Evolutionary conservation across 2,888 invertebrate species (phyloP), one percentile per base, ranked within the genome.

Genomic region (Lithophane semibrunnea): DNA sequence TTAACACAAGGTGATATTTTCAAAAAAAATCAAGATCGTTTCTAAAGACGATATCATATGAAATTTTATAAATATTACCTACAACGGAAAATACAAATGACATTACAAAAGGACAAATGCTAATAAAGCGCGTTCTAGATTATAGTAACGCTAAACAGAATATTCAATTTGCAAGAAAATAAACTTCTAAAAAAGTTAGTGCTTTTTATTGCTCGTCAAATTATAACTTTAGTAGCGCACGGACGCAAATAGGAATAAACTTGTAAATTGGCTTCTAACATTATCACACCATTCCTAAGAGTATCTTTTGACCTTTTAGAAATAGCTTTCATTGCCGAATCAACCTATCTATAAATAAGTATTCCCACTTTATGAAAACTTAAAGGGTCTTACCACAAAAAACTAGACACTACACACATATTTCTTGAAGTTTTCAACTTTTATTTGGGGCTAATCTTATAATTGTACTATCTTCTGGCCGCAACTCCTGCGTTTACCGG

Each of bases 101-200:
- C 13, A 9, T 16, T 24, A 16, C 24, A 42, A 61, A 61, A 52
- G 52, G 5, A 49, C 49, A 24, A 52, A 42, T 24, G 8, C 12
- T 44, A 49, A 61, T 61, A 60, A 61, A 29, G 2, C 52, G 16
- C 24, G 24, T 29, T 77, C 52, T 52, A 16, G 8, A 21, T 37
- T 29, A 73, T 9, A 71, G n/a, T 24, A 18, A 63, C 8, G 18
- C 29, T 56, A 54, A 44, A 13, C 8, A 56, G 10, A 69, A 63
- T 79, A 49, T 67, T 58, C 44, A 67, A 82, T 58, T 82, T 49
- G 9, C 13, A 67, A 82, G 42, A 37, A 60, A 66, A 24, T 37
- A 63, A 64, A 79, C 4, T 61, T 66, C 42, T 56, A 44, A 5
- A 24, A 1, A 66, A 66, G 49, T 75, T 56, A 13, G 47, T 66